These are phyloP conservation scores for Eutolmus rufibarbis DNA, from an alignment of 2,888 invertebrate species.

Conservation along the genomic window DNA sequence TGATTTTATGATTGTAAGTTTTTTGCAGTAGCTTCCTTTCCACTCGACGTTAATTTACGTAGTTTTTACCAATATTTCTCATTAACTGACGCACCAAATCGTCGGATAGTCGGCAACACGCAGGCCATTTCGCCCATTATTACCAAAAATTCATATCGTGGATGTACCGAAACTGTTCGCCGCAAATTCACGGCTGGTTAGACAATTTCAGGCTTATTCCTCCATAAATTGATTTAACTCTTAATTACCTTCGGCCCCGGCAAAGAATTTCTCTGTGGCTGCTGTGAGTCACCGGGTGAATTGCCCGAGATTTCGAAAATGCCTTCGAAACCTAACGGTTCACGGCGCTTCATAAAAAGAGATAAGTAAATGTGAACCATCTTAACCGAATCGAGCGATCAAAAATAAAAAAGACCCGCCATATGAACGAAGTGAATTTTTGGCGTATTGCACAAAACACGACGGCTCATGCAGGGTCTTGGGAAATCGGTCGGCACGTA, in stretches of 20 bases:
- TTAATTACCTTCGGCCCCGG: not conserved
- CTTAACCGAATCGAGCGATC: not conserved
- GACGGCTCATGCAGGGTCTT: not conserved
- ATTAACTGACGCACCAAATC: not conserved
- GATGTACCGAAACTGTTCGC: not conserved
- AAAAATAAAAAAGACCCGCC: not conserved
- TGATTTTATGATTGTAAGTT: not conserved
- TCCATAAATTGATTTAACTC: not conserved
- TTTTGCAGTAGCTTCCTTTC: not conserved
- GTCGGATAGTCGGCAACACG: not conserved
- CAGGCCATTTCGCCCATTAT: not conserved
- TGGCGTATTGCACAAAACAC: not conserved
- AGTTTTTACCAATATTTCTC: not conserved
- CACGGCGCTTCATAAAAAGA: not conserved
- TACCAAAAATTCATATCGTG: not conserved
- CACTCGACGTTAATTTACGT: not conserved
- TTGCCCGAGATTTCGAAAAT: not conserved
- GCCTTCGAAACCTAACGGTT: not conserved
- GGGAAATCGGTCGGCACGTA: not conserved
- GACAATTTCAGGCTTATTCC: not conserved
- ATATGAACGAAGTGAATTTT: not conserved
- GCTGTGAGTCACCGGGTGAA: not conserved
- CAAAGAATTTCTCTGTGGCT: not conserved
- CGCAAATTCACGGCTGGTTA: not conserved
- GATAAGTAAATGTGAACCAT: not conserved